Evolutionary conservation across 2,888 invertebrate species (phyloP), one percentile per base, ranked within the genome.

Genomic region (Macrosiphum euphorbiae): DNA sequence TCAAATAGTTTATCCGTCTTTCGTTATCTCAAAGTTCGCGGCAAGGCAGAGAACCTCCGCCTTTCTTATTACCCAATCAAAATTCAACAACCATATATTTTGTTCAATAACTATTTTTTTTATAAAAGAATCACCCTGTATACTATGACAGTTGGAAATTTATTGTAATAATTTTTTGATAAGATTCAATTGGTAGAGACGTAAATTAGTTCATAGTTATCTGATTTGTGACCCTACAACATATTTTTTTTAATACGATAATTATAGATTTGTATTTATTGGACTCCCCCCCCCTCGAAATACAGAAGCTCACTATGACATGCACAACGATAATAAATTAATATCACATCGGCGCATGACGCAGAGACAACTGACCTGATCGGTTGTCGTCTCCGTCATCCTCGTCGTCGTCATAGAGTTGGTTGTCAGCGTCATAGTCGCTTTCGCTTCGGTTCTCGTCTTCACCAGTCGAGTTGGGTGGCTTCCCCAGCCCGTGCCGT

Each of bases 301-400:
- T 5, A 52, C 52, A 52, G 8, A 78, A 35, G 7, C 78, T 20
- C 35, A 41, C 47, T 11, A 4, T 4, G 26, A 28, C 52, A 35
- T 26, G n/a, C 3, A 88, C 52, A 28, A 8, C 28, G 47, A 85
- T 85, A n/a, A 4, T 7, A 78, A 20, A n/a, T n/a, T n/a, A n/a
- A 78, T 20, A 35, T 78, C 16, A 67, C 16, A 58, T 61, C 61
- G 1, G 11, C 61, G 16, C 5, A 44, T 44, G n/a, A 5, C n/a
- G 28, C 47, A 13, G 28, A 44, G 28, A 47, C 47, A 52, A 87
- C 92, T 96, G 96, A 97, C 97, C 97, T 95, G 97, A 97, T 96
- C 97, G 97, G 95, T 97, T 96, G 50, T 95, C 96, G 95, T 97
- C 97, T 95, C 97, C 97, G 95, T 97, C 97, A 95, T 97, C 97